Conservation (phyloP, 2,888 invertebrate species). For the Chrysopilus asiliformis region DNA sequence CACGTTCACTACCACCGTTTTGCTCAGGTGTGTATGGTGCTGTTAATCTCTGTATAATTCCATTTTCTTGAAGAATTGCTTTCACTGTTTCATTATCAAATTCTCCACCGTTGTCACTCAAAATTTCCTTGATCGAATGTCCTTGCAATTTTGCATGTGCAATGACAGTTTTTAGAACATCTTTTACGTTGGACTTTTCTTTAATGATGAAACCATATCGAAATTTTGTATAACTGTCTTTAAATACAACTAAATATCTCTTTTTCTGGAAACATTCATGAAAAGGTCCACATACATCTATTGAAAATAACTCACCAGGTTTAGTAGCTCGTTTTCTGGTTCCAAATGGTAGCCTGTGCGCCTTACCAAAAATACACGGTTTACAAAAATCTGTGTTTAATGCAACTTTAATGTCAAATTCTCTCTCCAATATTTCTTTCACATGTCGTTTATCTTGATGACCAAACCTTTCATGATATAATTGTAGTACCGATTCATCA, state of each 20-base stretch:
- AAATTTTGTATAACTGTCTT: conserved; percentile 2
- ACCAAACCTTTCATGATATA: conserved; percentile 1
- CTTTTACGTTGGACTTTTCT: not conserved
- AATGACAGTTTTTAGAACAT: too few species aligned
- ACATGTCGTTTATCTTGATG: not conserved
- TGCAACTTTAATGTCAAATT: too few species aligned
- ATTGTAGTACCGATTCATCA: conserved; percentile 1
- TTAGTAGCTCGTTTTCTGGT: not conserved
- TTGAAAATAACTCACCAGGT: not conserved
- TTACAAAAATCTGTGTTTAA: not conserved
- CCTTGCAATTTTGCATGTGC: too few species aligned
- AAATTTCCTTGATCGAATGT: too few species aligned
- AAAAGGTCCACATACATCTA: not conserved
- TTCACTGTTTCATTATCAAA: too few species aligned
- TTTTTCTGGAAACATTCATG: not conserved
- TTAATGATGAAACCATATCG: not conserved
- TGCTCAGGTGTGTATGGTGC: conserved; percentile 16
- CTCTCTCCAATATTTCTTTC: conserved; percentile 1
- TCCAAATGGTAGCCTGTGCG: not conserved
- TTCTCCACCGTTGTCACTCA: too few species aligned
- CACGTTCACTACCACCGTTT: conserved; percentile 17
- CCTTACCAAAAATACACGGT: conserved; percentile 1
- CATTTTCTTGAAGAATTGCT: too few species aligned
- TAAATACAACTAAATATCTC: conserved; percentile 1
- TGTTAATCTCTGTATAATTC: not conserved